These are phyloP conservation scores for Amblyornis subalaris DNA, from an alignment of 2,113 vertebrate species.

Conservation along the genomic window DNA sequence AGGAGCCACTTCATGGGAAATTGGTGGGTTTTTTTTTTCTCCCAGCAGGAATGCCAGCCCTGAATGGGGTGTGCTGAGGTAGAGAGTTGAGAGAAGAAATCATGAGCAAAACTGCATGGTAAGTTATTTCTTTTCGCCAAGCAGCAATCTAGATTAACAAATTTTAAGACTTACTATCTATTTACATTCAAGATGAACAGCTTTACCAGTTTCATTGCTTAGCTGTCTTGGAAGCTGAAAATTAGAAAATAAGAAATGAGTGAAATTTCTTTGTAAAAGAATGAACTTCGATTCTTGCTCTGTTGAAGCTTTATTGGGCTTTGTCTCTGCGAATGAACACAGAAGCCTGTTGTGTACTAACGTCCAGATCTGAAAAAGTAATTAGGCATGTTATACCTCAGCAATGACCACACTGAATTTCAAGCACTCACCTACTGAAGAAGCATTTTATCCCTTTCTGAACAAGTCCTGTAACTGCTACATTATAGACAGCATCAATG, in stretches of 20 bases:
- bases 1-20: not conserved
- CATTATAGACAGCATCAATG: not conserved
- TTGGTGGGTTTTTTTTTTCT: too few relatives aligned
- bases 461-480: not conserved
- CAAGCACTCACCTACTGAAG: not conserved
- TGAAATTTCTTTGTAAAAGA: not conserved
- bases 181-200: not conserved
- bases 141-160: not conserved
- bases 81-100: not conserved
- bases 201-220: not conserved
- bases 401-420: not conserved
- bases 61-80: not conserved
- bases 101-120: not conserved
- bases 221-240: not conserved
- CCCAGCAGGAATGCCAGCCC: not conserved
- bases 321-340: not conserved
- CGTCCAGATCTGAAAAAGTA: not conserved
- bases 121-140: not conserved
- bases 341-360: not conserved
- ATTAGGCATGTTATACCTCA: not conserved
- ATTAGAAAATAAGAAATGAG: not conserved
- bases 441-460: not conserved
- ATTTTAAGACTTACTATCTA: not conserved
- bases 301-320: not conserved
- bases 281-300: not conserved